Percentiles rank a stretch among this genome's conserved stretches.
Conservation (phyloP, 2,797 vertebrate genomes). For the Cryptoprocta ferox region DNA sequence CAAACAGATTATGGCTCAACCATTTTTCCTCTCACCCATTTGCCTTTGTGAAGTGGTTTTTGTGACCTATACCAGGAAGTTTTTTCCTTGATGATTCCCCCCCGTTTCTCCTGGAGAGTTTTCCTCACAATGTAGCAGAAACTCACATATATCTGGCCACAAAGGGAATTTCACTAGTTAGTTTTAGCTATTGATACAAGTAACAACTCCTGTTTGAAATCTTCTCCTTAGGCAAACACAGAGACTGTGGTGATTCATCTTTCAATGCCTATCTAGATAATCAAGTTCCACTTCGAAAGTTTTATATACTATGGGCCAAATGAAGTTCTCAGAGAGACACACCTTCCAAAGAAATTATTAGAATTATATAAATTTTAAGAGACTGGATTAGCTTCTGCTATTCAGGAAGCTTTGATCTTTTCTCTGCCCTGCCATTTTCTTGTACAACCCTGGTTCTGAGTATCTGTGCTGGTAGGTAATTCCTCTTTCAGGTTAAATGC, state of each 20-base stretch:
- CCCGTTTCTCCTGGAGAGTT: neutral
- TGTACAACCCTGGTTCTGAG: neutral
- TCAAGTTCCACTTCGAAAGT: neutral
- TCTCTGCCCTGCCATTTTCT: neutral
- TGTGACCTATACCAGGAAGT: neutral
- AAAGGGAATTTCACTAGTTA: slow-evolving; percentile 35
- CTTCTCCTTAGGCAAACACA: slow-evolving; percentile 22
- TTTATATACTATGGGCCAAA: slow-evolving; percentile 35
- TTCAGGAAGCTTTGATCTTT: slow-evolving; percentile 42
- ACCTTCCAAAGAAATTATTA: slow-evolving; percentile 20
- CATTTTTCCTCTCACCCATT: neutral
- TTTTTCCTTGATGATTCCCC: neutral
- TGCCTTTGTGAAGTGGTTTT: neutral
- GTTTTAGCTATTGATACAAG: neutral
- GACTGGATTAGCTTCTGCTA: slow-evolving; percentile 6
- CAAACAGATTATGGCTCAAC: neutral
- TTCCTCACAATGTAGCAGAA: neutral
- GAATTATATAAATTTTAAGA: slow-evolving; percentile 34
- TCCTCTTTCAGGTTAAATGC: neutral
- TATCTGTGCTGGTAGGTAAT: neutral
- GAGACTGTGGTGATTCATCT: slow-evolving; percentile 30
- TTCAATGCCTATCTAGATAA: slow-evolving; percentile 26
- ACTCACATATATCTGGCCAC: neutral
- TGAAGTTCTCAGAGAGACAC: slow-evolving; percentile 17
- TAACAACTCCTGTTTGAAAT: slow-evolving; percentile 27